Percentiles rank a stretch among this genome's conserved stretches.
Conservation (phyloP, 2,113 vertebrate species). For the Pelusios castaneus region DNA sequence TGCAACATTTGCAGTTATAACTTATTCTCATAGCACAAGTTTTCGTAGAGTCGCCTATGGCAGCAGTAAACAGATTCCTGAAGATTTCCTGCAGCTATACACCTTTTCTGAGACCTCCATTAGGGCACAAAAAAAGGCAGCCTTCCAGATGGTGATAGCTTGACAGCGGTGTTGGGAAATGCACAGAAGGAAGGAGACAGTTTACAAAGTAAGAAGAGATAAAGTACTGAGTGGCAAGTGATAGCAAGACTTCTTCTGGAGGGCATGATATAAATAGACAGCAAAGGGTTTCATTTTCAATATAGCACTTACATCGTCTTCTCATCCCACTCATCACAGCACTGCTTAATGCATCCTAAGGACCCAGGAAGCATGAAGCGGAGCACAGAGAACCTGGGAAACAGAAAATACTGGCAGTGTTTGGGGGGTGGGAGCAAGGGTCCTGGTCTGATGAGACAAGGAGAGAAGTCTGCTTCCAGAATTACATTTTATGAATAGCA, state of each 20-base stretch:
- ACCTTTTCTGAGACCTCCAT: background rate
- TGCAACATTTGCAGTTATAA: background rate
- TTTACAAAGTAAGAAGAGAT: conserved; percentile 24
- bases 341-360: background rate
- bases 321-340: background rate
- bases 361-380: background rate
- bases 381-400: background rate
- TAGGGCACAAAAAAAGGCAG: background rate
- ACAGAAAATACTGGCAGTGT: background rate
- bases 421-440: background rate
- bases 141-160: background rate
- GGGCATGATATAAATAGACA: conserved; percentile 67
- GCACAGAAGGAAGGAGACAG: conserved; percentile 36
- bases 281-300: conserved; percentile 58
- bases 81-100: background rate
- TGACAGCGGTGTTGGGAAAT: background rate
- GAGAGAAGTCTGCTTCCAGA: background rate
- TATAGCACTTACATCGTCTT: conserved; percentile 11
- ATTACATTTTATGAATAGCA: accelerated
- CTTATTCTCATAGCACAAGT: background rate
- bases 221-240: conserved; percentile 29
- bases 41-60: background rate
- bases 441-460: background rate
- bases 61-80: background rate
- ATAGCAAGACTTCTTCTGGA: conserved; percentile 42